phyloP scores from a whole-genome alignment of 2,888 invertebrate species.

The Nasonovia ribisnigri region DNA sequence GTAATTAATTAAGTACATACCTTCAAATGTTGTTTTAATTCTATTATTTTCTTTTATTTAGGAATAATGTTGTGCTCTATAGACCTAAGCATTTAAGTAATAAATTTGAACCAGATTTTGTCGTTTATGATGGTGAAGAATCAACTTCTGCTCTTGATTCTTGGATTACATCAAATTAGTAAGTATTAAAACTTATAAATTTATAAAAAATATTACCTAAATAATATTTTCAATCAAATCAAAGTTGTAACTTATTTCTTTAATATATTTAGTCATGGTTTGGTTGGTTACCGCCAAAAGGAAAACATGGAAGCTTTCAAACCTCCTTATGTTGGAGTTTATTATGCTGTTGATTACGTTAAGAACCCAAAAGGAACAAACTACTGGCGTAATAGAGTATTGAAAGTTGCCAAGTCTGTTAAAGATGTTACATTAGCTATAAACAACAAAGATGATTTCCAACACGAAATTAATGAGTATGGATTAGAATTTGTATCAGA shows the following conservation, averaged over 20 bases:
- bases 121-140: conserved; percentile 82
- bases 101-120: conserved; percentile 89
- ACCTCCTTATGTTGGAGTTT: conserved; percentile 91
- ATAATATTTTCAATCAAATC: background rate
- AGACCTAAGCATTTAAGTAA: conserved; percentile 90
- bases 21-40: background rate
- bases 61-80: conserved; percentile 87
- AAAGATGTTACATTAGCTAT: conserved; percentile 86
- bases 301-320: conserved; percentile 88
- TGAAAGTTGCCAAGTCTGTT: conserved; percentile 87
- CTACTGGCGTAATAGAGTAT: conserved; percentile 97
- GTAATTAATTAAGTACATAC: background rate
- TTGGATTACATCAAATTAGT: conserved; percentile 88
- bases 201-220: background rate
- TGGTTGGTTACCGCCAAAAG: conserved; percentile 90
- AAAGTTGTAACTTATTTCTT: background rate
- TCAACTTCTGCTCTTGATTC: conserved; percentile 78
- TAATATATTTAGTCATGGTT: conserved; percentile 80
- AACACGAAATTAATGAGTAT: conserved; percentile 93
- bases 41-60: conserved; percentile 15
- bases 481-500: conserved; percentile 88
- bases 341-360: conserved; percentile 93
- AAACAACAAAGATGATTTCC: conserved; percentile 93
- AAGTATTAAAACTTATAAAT: conserved; percentile 72
- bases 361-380: conserved; percentile 98